Evolutionary conservation across 53 echinoderm and acorn worm genomes (phyloP).

Genomic region (Arbacia lixula): DNA sequence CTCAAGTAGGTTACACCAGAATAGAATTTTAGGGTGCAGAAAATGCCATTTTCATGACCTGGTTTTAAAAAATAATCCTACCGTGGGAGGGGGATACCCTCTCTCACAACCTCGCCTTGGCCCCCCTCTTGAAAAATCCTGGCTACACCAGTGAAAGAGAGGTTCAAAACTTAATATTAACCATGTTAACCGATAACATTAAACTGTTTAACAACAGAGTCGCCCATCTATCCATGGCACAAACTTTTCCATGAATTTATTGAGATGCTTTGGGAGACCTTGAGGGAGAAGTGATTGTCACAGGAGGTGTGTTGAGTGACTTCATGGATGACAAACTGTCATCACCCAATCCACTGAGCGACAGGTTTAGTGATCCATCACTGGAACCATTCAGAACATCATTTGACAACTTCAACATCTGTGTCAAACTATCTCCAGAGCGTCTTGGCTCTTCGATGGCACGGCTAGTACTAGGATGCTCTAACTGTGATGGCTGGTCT

Average conservation of each 20-base stretch:
- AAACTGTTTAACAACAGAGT: conserved; percentile 16
- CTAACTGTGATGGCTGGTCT: conserved; percentile 7
- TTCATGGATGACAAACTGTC: conserved; percentile 22
- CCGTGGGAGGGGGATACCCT: too few relatives aligned
- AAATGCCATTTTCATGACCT: too few relatives aligned
- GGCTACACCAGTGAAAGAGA: too few relatives aligned
- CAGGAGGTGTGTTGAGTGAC: conserved; percentile 26
- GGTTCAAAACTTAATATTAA: conserved; percentile 8
- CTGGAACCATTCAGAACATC: conserved; percentile 21
- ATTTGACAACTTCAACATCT: conserved; percentile 30
- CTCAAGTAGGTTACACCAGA: too few relatives aligned
- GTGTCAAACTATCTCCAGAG: conserved; percentile 25
- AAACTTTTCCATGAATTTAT: conserved; percentile 9
- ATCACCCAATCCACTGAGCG: conserved; percentile 39
- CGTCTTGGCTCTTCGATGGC: conserved; percentile 2
- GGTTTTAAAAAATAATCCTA: too few relatives aligned
- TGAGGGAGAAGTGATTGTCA: neutral
- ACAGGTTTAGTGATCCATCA: conserved; percentile 15
- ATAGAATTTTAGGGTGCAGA: too few relatives aligned
- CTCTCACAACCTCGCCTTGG: too few relatives aligned
- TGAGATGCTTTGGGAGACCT: neutral
- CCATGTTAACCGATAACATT: conserved; percentile 16
- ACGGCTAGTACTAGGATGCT: neutral
- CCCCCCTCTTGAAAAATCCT: too few relatives aligned
- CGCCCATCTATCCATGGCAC: conserved; percentile 9